phyloP scores from a whole-genome alignment of 2,797 vertebrate genomes.

The Manis javanica region DNA sequence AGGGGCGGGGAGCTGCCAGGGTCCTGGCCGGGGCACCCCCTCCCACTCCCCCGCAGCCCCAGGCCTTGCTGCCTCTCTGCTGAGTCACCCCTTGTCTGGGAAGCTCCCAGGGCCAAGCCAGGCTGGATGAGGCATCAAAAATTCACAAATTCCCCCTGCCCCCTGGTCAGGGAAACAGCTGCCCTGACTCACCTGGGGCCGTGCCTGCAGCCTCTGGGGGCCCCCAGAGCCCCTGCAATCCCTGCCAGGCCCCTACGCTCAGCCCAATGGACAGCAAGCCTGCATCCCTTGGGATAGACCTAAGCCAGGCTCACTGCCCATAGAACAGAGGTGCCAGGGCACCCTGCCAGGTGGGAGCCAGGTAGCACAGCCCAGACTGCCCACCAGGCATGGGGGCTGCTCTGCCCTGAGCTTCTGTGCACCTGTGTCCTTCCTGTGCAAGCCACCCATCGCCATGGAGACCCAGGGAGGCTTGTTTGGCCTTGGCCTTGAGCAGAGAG shows the following conservation, averaged over 20 bases:
- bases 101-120: constrained; percentile 66
- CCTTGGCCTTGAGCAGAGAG: constrained; percentile 5
- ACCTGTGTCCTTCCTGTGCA: neutral
- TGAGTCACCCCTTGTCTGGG: constrained; percentile 77
- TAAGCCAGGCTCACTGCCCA: neutral
- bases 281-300: neutral
- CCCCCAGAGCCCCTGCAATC: neutral
- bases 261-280: neutral
- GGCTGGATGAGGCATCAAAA: constrained; percentile 52
- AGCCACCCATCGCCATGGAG: neutral
- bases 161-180: neutral
- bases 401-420: neutral
- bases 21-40: neutral
- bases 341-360: neutral
- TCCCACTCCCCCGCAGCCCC: neutral
- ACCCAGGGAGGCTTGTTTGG: neutral
- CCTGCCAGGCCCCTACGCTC: neutral
- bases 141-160: constrained; percentile 17
- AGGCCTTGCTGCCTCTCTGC: constrained; percentile 28
- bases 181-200: constrained; percentile 61
- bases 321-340: neutral
- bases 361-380: neutral
- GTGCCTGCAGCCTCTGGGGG: neutral
- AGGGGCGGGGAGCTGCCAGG: neutral
- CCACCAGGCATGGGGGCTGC: neutral